Evolutionary conservation across 2,888 invertebrate species (phyloP).

Genomic region (Xestoiulus laeticollis): DNA sequence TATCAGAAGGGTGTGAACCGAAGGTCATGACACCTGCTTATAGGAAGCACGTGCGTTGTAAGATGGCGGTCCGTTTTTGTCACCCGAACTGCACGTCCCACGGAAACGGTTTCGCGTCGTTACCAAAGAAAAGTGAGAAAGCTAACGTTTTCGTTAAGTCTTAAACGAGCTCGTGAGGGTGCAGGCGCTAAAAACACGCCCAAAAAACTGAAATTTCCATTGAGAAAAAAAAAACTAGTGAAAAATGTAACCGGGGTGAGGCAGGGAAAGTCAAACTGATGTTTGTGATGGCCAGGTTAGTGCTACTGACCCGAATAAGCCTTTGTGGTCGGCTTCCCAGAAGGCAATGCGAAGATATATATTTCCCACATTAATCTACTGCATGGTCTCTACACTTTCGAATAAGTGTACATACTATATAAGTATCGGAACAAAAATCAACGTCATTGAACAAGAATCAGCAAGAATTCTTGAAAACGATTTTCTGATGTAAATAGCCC

Average conservation of each 20-base stretch:
- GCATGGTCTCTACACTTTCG: not conserved
- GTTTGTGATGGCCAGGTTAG: slow-evolving; percentile 17
- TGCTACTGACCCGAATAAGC: slow-evolving; percentile 4
- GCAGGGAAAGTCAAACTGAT: not conserved
- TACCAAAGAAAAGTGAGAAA: slow-evolving; percentile 27
- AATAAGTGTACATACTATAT: too few species aligned
- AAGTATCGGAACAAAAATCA: too few species aligned
- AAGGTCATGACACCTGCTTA: slow-evolving; percentile 11
- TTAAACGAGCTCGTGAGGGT: not conserved
- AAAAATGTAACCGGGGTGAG: not conserved
- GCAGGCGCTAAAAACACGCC: not conserved
- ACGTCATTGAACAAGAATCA: too few species aligned
- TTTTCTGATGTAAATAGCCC: too few species aligned
- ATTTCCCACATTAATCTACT: slow-evolving; percentile 33
- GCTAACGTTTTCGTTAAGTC: slow-evolving; percentile 19
- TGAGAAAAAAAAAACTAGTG: not conserved
- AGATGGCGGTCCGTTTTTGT: not conserved
- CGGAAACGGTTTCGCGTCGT: slow-evolving; percentile 33
- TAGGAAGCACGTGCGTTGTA: not conserved
- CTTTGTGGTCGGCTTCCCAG: slow-evolving; percentile 3
- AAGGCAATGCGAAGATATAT: not conserved
- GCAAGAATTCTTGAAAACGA: too few species aligned
- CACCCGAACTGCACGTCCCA: slow-evolving; percentile 33
- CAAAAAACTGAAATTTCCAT: not conserved
- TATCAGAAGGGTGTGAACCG: not conserved